phyloP scores from a whole-genome alignment of 1,140 invertebrate genomes.

The Caenorhabditis inopinata region DNA sequence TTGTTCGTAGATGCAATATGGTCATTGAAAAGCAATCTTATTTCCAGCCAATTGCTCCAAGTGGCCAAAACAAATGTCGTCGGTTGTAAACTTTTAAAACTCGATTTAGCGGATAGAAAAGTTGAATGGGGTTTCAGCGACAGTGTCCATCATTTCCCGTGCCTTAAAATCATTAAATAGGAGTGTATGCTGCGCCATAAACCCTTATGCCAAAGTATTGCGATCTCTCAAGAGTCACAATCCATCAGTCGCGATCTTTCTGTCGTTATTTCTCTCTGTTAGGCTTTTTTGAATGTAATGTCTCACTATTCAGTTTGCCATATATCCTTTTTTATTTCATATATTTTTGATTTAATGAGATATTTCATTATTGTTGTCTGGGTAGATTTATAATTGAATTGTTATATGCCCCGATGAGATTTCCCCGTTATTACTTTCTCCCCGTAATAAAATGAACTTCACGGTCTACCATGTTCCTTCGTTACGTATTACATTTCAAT shows the following conservation, averaged over 20 bases:
- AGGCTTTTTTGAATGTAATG: background rate
- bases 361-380: too few species aligned
- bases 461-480: too few species aligned
- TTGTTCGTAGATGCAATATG: background rate
- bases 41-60: background rate
- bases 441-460: too few species aligned
- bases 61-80: background rate
- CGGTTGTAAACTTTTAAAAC: background rate
- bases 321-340: background rate
- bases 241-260: background rate
- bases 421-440: too few species aligned
- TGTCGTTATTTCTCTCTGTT: background rate
- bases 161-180: background rate
- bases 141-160: background rate
- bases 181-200: background rate
- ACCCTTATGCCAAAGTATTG: background rate
- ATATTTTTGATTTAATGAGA: too few species aligned
- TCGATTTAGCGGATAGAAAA: background rate
- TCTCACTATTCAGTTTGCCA: background rate
- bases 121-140: background rate
- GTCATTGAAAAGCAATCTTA: background rate
- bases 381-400: too few species aligned
- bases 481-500: too few species aligned
- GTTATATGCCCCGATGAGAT: too few species aligned
- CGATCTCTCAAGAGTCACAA: conserved; percentile 5